Evolutionary conservation across 2,888 invertebrate genomes (phyloP), one percentile per base, ranked within the genome.

Genomic region (Platerodrilus igneus): DNA sequence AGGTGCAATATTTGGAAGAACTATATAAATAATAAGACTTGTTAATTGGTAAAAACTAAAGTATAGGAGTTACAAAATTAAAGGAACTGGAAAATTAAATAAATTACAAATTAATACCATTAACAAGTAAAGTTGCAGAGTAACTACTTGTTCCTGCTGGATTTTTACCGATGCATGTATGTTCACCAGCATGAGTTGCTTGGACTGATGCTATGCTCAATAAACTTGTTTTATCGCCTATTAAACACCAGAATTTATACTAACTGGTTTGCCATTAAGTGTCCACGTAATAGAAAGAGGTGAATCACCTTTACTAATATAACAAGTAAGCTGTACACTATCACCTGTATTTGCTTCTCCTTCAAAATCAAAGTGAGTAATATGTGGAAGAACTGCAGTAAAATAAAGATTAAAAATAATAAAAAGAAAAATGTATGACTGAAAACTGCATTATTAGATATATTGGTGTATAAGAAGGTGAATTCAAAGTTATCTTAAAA

Each of bases 331-430:
- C 38, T 84, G 84, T 21, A 83, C 81, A 48, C 81, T 76, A 48
- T 87, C 86, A 3, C 86, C 87, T 41, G 83, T 82, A 59, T 86
- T 84, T 37, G 83, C 76, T 52, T 84, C 83, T 32, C 84, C 83
- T 45, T 84, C 85, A 55, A 86, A 83, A 60, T 77, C 76, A 59
- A 85, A 81, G 17, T 80, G 78, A 56, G 77, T 74, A 55, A 85
- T 80, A 73, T 81, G 81, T 42, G 83, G 83, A 52, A 77, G 68
- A 62, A 83, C 82, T 82, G 57, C 37, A 52, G 52, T 41, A 25
- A 20, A 20, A 9, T 13, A 35, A 35, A 65, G 51, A 58, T 41
- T 45, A 52, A 50, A 54, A 45, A 50, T 35, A 25, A 41, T 31
- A 35, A 39, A 39, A 26, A 27, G 9, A 6, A 17, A 35, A 35